Conservation (phyloP, 2,888 invertebrate species). For the Cryptocephalus moraei region DNA sequence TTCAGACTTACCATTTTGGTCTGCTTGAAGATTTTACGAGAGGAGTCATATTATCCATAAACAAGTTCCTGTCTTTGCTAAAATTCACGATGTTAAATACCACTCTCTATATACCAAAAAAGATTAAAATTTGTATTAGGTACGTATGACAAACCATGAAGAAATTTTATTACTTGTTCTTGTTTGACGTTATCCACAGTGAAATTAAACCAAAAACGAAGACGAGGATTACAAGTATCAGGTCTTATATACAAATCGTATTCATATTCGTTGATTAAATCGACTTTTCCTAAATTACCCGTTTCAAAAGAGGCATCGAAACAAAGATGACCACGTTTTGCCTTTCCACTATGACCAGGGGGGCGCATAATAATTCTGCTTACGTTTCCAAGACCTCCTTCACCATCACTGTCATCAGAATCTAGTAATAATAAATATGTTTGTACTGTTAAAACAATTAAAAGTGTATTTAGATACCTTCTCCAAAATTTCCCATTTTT, state of each 20-base stretch:
- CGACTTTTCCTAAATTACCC: constrained; percentile 92
- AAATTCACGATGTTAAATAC: constrained; percentile 96
- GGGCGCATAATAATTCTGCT: constrained; percentile 80
- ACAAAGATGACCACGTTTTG: constrained; percentile 90
- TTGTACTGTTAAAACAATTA: not conserved
- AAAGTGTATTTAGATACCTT: constrained; percentile 23
- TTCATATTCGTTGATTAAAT: constrained; percentile 86
- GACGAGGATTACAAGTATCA: constrained; percentile 89
- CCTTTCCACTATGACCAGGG: constrained; percentile 87
- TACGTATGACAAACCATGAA: not conserved
- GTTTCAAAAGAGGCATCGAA: constrained; percentile 97
- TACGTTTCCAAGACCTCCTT: constrained; percentile 89
- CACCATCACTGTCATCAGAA: constrained; percentile 86
- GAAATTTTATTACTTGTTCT: constrained; percentile 59
- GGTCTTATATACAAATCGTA: constrained; percentile 94
- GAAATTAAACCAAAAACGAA: constrained; percentile 96
- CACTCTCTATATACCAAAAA: constrained; percentile 58
- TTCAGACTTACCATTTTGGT: constrained; percentile 67
- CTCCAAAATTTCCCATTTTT: constrained; percentile 34
- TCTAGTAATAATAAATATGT: constrained; percentile 43
- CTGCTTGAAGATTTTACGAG: constrained; percentile 85
- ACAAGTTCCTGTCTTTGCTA: constrained; percentile 83
- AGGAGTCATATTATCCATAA: constrained; percentile 85
- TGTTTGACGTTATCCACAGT: constrained; percentile 91
- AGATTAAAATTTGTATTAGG: not conserved